Evolutionary conservation across 2,113 vertebrate genomes (phyloP), one percentile per base, ranked within the genome.

Genomic region (Tetraodon nigroviridis): DNA sequence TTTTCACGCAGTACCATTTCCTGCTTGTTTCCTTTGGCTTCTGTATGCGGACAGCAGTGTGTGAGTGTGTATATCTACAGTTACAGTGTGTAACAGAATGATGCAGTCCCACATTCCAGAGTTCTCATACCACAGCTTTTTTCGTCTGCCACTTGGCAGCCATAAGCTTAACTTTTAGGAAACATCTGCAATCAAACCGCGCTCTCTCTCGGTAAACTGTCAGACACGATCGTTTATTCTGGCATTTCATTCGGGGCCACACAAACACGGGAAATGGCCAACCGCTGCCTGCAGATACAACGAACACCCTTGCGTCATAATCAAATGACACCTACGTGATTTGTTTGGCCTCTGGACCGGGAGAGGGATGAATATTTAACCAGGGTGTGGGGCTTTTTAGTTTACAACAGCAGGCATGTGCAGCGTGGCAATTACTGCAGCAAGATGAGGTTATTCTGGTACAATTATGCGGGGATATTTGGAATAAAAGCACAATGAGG

Each of bases 351-450:
- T 67, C 55, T 67, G 76, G 67, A 73, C 71, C 51, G 6, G 16
- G 17, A 59, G 59, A 61, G 29, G 21, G 48, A 74, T 71, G 58
- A 84, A 84, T 86, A 75, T 80, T 83, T 86, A 86, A 87, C 86
- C 60, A 72, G 49, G 76, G 71, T 76, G 71, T 68, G 60, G 46
- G 61, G 75, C 78, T 76, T 79, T 42, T 69, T 1, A 12, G 55
- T 67, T 78, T 78, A 75, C 44, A 58, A 70, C 55, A 58, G 37
- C 27, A 77, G 50, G 54, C 47, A 20, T 12, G 20, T 29, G 57
- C 13, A 7, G 14, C 19, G 48, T 17, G 17, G 12, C 32, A 32
- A 32, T 32, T 32, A 32, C 29, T 32, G 29, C 5, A 32, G 29
- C 13, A 56, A 51, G 49, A 51, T 15, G 15, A 14, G 13, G 1